Evolutionary conservation across 2,113 vertebrate species (phyloP).

Genomic region (Verasper variegatus): DNA sequence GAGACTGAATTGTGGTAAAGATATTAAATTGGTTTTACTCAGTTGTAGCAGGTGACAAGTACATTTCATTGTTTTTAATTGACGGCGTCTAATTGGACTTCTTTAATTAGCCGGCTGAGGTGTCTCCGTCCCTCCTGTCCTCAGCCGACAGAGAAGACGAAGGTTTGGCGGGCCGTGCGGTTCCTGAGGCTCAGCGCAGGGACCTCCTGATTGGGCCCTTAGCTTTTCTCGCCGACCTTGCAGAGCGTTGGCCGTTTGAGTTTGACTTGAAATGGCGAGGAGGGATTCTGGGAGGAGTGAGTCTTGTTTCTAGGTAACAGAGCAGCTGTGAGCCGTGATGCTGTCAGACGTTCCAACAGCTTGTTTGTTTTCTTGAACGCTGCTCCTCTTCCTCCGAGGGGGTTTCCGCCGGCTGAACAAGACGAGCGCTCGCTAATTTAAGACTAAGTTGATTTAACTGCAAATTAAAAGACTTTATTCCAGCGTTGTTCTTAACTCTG

Average conservation of each 20-base stretch:
- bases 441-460: neutral
- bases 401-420: neutral
- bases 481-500: neutral
- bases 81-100: conserved; percentile 68
- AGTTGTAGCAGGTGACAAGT: too few species aligned
- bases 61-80: neutral
- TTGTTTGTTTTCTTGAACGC: conserved; percentile 36
- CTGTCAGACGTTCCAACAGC: conserved; percentile 22
- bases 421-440: neutral
- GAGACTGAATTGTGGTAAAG: too few species aligned
- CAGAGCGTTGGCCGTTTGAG: conserved; percentile 15
- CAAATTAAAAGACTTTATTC: neutral
- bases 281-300: neutral
- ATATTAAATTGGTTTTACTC: too few species aligned
- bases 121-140: conserved; percentile 13
- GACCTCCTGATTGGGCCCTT: conserved; percentile 70
- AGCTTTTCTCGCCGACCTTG: conserved; percentile 40
- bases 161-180: conserved; percentile 30
- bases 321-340: conserved; percentile 1
- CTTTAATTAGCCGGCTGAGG: conserved; percentile 61
- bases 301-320: conserved; percentile 34
- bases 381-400: conserved; percentile 4
- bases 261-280: neutral
- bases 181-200: conserved; percentile 29
- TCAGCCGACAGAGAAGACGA: neutral